phyloP scores from a whole-genome alignment of 2,797 vertebrate genomes.

The Otolemur crassicaudatus region DNA sequence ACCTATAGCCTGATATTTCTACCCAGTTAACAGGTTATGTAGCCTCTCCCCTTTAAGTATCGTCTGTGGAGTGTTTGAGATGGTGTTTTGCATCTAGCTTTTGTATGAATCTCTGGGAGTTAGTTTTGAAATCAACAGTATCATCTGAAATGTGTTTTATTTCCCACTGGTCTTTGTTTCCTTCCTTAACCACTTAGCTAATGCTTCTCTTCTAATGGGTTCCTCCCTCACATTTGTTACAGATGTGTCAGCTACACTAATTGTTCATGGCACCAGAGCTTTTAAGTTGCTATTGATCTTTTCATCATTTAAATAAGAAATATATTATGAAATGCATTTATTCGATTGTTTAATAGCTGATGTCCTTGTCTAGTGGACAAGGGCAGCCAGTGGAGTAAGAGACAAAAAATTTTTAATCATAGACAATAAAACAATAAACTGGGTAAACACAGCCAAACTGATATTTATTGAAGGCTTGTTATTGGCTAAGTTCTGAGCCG shows the following conservation, averaged over 20 bases:
- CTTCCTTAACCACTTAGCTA: neutral
- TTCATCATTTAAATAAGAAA: slow-evolving; percentile 44
- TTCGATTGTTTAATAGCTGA: neutral
- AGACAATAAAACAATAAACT: neutral
- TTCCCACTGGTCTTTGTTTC: neutral
- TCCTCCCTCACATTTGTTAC: slow-evolving; percentile 18
- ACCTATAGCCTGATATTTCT: neutral
- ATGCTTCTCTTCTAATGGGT: neutral
- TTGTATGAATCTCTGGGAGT: neutral
- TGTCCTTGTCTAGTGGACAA: neutral
- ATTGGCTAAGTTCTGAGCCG: neutral
- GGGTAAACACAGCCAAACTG: neutral
- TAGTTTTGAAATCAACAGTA: neutral
- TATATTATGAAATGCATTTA: slow-evolving; percentile 8
- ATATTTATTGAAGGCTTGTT: neutral
- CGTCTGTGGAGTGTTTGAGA: neutral
- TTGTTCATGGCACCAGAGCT: neutral
- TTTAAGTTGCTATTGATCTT: slow-evolving; percentile 56
- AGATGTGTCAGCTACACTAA: neutral
- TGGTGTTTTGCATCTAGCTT: neutral
- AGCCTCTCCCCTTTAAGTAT: neutral
- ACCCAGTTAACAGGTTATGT: neutral
- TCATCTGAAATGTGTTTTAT: neutral
- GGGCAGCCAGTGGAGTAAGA: neutral
- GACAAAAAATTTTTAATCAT: slow-evolving; percentile 2